These are phyloP conservation scores for Clarias laeviceps DNA, from an alignment of 2,797 vertebrate species.

Conservation along the genomic window DNA sequence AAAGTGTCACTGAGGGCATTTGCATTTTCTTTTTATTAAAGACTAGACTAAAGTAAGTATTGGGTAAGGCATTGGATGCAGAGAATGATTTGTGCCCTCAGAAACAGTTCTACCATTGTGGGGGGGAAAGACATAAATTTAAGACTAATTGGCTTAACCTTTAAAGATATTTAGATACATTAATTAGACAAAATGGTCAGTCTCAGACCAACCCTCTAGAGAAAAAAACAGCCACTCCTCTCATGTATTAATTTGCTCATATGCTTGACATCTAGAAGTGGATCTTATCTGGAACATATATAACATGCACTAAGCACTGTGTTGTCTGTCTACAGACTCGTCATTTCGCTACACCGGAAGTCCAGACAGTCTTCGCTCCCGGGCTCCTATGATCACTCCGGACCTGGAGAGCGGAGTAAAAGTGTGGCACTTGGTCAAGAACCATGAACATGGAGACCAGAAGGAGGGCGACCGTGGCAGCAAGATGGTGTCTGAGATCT, in stretches of 20 bases:
- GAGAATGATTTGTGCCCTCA: slow-evolving; percentile 22
- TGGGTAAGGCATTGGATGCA: slow-evolving; percentile 16
- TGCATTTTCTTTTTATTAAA: slow-evolving; percentile 60
- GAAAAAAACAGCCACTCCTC: neutral
- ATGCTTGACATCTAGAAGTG: neutral
- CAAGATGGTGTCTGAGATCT: slow-evolving; percentile 99
- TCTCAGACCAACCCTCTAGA: slow-evolving; percentile 38
- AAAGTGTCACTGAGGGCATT: slow-evolving; percentile 57
- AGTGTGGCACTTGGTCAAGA: slow-evolving; percentile 98
- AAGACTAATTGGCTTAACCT: slow-evolving; percentile 7
- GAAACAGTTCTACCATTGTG: neutral
- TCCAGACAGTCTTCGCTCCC: slow-evolving; percentile 94
- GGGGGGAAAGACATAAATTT: slow-evolving; percentile 40
- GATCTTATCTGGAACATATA: neutral
- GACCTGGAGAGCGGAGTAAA: slow-evolving; percentile 97
- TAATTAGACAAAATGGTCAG: slow-evolving; percentile 64
- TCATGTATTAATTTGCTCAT: neutral
- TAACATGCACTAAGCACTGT: neutral
- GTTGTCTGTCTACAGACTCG: slow-evolving; percentile 78
- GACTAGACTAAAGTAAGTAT: slow-evolving; percentile 58
- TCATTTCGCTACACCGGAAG: slow-evolving; percentile 97
- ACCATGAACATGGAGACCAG: slow-evolving; percentile 97
- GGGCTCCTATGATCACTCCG: slow-evolving; percentile 97
- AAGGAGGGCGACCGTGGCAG: slow-evolving; percentile 97
- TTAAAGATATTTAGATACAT: slow-evolving; percentile 68